phyloP scores from a whole-genome alignment of 2,113 vertebrate species.

The Madoqua kirkii region DNA sequence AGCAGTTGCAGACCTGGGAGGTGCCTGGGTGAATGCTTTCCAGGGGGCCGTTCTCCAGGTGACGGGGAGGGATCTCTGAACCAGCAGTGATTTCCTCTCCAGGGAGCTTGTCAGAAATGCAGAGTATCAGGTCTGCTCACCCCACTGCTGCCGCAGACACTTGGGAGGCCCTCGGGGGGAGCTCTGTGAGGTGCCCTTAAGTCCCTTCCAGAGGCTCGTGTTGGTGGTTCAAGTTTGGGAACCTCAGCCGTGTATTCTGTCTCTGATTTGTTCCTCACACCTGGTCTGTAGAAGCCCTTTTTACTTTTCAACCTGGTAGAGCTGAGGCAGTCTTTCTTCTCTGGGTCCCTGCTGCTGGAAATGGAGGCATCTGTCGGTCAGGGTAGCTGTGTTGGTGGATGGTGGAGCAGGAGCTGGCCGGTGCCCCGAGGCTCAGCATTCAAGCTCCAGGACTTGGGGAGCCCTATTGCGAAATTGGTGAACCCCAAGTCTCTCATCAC shows the following conservation, averaged over 20 bases:
- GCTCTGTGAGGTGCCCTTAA: no score
- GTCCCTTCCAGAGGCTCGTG: neutral
- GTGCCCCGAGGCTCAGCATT: no score
- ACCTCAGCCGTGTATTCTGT: fast-evolving
- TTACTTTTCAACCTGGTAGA: no score
- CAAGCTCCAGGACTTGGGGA: neutral
- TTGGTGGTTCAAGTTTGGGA: neutral
- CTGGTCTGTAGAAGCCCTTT: fast-evolving
- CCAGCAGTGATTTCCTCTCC: neutral
- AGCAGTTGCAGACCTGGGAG: neutral
- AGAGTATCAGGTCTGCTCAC: no score
- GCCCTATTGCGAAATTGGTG: neutral
- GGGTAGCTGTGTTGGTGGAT: fast-evolving
- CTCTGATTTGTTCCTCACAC: fast-evolving
- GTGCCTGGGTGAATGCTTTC: fast-evolving
- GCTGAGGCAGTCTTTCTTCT: neutral
- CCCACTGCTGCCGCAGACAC: neutral
- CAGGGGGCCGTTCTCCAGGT: neutral
- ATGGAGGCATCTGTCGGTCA: fast-evolving
- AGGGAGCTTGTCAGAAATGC: neutral
- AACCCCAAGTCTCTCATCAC: neutral
- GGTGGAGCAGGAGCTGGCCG: neutral
- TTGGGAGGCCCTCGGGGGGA: neutral
- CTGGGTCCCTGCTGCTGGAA: fast-evolving
- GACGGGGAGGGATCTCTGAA: no score